A percentile compares a stretch with the other conserved stretches of the same genome.
phyloP scores from a whole-genome alignment of 2,797 vertebrate species.

The Streptopelia turtur region DNA sequence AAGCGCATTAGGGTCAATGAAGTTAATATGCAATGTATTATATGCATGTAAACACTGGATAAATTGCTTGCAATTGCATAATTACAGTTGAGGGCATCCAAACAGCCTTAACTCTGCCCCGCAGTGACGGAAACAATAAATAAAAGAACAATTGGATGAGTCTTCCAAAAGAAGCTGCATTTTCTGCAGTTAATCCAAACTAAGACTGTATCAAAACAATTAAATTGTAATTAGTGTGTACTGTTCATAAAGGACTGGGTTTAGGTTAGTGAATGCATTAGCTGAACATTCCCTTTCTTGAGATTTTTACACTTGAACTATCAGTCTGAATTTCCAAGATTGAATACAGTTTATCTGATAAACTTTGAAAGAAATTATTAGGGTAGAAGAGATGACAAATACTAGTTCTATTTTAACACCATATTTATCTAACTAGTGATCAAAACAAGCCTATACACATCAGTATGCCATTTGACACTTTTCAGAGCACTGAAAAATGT shows the following conservation, averaged over 20 bases:
- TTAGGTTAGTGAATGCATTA: neutral
- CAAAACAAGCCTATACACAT: neutral
- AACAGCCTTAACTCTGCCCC: constrained; percentile 48
- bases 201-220: neutral
- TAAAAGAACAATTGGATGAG: neutral
- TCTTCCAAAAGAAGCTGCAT: neutral
- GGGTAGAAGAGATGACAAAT: neutral
- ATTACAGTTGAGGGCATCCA: constrained; percentile 37
- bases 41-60: constrained; percentile 55
- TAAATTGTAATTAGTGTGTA: neutral
- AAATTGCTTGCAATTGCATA: constrained; percentile 58
- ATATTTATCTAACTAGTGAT: neutral
- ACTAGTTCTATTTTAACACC: neutral
- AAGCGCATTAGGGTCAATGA: constrained; percentile 36
- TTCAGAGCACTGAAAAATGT: neutral
- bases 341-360: neutral
- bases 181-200: neutral
- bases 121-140: constrained; percentile 3
- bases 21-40: constrained; percentile 62
- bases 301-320: neutral
- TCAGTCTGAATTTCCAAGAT: neutral
- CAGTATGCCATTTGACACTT: neutral
- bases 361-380: neutral
- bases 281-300: neutral
- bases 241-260: neutral